phyloP scores from a whole-genome alignment of 1,140 invertebrate genomes.

The Drosophila subobscura region DNA sequence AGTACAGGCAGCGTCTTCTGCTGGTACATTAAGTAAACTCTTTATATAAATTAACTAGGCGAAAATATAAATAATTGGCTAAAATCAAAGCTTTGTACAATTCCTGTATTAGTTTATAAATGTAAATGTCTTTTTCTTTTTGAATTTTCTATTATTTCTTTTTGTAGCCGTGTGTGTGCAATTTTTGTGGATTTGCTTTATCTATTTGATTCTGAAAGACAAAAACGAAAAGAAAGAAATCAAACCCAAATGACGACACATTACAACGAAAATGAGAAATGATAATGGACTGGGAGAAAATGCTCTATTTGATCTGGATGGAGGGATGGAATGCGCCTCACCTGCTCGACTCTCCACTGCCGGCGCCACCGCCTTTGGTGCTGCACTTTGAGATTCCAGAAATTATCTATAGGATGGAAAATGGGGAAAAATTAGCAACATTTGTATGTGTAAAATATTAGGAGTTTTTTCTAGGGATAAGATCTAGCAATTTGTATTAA shows the following conservation, averaged over 20 bases:
- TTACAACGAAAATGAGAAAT: constrained; percentile 57
- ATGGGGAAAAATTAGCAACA: constrained; percentile 16
- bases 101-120: constrained; percentile 44
- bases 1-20: constrained; percentile 65
- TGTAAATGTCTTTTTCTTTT: constrained; percentile 22
- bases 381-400: constrained; percentile 61
- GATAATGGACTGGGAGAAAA: constrained; percentile 31
- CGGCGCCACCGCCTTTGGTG: constrained; percentile 43
- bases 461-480: constrained; percentile 2
- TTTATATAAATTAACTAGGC: constrained; percentile 53
- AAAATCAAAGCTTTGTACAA: constrained; percentile 75
- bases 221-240: constrained; percentile 57
- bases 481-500: constrained; percentile 29
- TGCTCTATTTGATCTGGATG: background rate
- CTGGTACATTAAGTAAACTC: constrained; percentile 52
- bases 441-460: background rate
- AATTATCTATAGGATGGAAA: constrained; percentile 71
- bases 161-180: constrained; percentile 63
- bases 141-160: constrained; percentile 31
- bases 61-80: constrained; percentile 74
- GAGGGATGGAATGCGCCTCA: constrained; percentile 32
- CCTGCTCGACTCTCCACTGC: constrained; percentile 73
- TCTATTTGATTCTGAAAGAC: constrained; percentile 77
- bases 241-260: constrained; percentile 54
- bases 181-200: constrained; percentile 42